Conservation (phyloP, 2,888 invertebrate genomes). For the Orgyia antiqua region DNA sequence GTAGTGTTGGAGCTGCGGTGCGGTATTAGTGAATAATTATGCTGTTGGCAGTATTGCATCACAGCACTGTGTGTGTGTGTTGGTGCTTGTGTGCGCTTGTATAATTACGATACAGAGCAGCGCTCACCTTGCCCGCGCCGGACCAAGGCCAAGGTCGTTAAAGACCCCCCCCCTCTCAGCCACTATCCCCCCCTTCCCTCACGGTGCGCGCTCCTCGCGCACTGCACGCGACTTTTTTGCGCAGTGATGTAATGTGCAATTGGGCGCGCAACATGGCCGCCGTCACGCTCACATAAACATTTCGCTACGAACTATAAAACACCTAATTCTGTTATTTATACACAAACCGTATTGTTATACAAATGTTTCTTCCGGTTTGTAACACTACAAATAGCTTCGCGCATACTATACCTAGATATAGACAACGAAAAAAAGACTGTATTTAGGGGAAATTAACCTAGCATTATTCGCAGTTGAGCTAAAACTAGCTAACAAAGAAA, state of each 20-base stretch:
- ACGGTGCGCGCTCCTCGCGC: constrained; percentile 10
- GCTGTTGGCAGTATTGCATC: no score
- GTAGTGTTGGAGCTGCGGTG: no score
- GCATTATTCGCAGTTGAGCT: no score
- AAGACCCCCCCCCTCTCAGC: constrained; percentile 24
- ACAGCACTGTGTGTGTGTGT: no score
- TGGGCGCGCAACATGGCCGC: constrained; percentile 68
- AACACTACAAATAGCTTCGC: constrained; percentile 9
- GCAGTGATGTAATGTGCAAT: constrained; percentile 73
- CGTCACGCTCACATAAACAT: constrained; percentile 31
- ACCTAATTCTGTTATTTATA: constrained; percentile 16
- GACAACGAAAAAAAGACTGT: no score
- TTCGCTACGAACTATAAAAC: constrained; percentile 24
- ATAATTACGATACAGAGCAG: constrained; percentile 60
- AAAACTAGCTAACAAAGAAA: no score
- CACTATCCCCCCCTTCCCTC: constrained; percentile 18
- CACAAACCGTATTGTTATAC: constrained; percentile 10
- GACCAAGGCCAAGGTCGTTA: constrained; percentile 72
- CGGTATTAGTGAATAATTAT: no score
- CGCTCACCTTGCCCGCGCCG: constrained; percentile 69
- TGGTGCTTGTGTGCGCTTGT: constrained; percentile 68
- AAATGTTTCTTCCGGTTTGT: constrained; percentile 8
- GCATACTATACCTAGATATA: no score
- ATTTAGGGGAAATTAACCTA: no score
- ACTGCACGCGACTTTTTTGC: constrained; percentile 57